Conservation (phyloP, 2,797 vertebrate species). For the Microtus obscurus region DNA sequence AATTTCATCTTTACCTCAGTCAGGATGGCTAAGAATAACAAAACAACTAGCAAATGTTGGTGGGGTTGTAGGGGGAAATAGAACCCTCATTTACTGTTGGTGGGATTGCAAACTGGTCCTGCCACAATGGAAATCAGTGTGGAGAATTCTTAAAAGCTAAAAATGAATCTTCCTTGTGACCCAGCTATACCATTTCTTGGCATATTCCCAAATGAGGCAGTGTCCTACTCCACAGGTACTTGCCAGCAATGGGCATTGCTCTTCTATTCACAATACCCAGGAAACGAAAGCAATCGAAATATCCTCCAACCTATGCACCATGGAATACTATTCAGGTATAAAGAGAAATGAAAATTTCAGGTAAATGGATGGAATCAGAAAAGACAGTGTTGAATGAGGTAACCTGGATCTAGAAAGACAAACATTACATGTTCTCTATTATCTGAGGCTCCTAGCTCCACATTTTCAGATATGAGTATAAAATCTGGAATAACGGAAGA, state of each 20-base stretch:
- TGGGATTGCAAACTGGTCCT: background rate
- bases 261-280: background rate
- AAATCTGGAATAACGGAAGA: background rate
- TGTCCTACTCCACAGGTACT: background rate
- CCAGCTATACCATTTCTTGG: background rate
- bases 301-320: background rate
- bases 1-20: background rate
- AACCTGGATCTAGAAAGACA: background rate
- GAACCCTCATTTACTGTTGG: background rate
- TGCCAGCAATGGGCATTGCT: background rate
- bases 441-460: background rate
- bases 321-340: background rate
- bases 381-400: background rate
- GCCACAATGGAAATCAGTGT: background rate
- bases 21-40: background rate
- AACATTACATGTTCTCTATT: background rate
- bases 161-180: background rate
- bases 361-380: background rate
- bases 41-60: background rate
- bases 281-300: background rate
- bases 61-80: background rate
- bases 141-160: background rate
- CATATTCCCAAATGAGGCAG: background rate
- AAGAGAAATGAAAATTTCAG: background rate
- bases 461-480: background rate